These are phyloP conservation scores for Leptinotarsa undecemlineata DNA, from an alignment of 1,140 invertebrate genomes.

Conservation along the genomic window DNA sequence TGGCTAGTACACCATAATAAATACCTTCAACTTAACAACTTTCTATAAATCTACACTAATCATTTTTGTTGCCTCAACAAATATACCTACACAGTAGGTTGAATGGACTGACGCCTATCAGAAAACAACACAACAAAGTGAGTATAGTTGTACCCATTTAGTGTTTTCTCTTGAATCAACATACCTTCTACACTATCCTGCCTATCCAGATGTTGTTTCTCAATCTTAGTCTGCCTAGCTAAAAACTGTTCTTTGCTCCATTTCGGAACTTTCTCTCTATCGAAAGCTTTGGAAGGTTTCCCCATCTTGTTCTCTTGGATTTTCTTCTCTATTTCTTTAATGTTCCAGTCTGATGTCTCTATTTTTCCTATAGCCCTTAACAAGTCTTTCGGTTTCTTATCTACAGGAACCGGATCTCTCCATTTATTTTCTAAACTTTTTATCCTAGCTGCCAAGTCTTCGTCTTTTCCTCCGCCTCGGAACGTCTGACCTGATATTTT, in stretches of 20 bases:
- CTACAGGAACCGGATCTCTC: constrained; percentile 60
- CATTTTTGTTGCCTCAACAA: too few relatives aligned
- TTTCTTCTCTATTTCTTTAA: constrained; percentile 88
- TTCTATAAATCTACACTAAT: too few relatives aligned
- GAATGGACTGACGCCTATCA: too few relatives aligned
- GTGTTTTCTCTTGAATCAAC: background rate
- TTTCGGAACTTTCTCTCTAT: constrained; percentile 82
- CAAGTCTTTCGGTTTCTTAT: constrained; percentile 85
- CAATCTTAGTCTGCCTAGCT: constrained; percentile 77
- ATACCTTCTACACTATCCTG: constrained; percentile 64
- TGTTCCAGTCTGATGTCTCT: constrained; percentile 89
- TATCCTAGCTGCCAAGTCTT: constrained; percentile 73
- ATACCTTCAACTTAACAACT: too few relatives aligned
- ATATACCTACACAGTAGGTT: too few relatives aligned
- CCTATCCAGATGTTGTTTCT: constrained; percentile 64
- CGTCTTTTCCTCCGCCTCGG: constrained; percentile 60
- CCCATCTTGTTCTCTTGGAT: constrained; percentile 82
- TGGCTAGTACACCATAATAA: too few relatives aligned
- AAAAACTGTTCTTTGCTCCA: constrained; percentile 88
- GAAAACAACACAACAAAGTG: background rate
- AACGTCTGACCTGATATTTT: constrained; percentile 61
- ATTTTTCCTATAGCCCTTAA: constrained; percentile 87
- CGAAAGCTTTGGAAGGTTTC: constrained; percentile 64
- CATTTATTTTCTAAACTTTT: constrained; percentile 71
- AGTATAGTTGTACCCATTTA: background rate